Evolutionary conservation across 2,888 invertebrate species (phyloP).

Genomic region (Cheilosia vulpina): DNA sequence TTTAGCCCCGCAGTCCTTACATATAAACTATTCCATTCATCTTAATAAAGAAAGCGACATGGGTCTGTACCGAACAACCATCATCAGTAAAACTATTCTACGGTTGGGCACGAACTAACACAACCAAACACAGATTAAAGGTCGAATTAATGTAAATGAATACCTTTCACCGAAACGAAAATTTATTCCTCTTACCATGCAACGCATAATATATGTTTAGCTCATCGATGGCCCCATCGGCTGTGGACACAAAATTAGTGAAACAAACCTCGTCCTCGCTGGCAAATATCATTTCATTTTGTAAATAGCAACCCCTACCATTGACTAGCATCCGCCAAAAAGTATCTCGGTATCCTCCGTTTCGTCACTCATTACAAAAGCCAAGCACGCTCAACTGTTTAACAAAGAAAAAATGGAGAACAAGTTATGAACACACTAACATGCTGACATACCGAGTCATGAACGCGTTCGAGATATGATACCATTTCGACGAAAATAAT

Average conservation of each 20-base stretch:
- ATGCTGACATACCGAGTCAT: slow-evolving; percentile 57
- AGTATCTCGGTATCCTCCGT: slow-evolving; percentile 6
- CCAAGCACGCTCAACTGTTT: slow-evolving; percentile 69
- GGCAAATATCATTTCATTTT: slow-evolving; percentile 62
- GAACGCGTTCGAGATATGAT: slow-evolving; percentile 66
- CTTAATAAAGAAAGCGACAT: slow-evolving; percentile 9
- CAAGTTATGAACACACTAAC: slow-evolving; percentile 68
- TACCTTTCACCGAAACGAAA: slow-evolving; percentile 55
- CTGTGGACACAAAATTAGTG: slow-evolving; percentile 59
- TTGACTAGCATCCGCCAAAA: slow-evolving; percentile 13
- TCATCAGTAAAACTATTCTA: slow-evolving; percentile 4
- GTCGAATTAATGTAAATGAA: slow-evolving; percentile 59
- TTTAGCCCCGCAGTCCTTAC: too few relatives aligned
- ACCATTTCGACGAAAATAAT: slow-evolving; percentile 64
- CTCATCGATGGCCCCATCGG: slow-evolving; percentile 15
- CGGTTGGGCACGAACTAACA: slow-evolving; percentile 21
- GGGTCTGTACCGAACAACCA: neutral
- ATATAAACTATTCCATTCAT: slow-evolving; percentile 17
- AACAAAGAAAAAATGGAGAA: slow-evolving; percentile 44
- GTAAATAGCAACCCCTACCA: slow-evolving; percentile 41
- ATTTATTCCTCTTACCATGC: slow-evolving; percentile 43
- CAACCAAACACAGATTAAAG: slow-evolving; percentile 52
- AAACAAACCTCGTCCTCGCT: slow-evolving; percentile 45
- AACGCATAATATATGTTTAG: slow-evolving; percentile 10
- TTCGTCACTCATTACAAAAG: slow-evolving; percentile 69